phyloP scores from a whole-genome alignment of 2,888 invertebrate genomes.

The Drosophila monieri region DNA sequence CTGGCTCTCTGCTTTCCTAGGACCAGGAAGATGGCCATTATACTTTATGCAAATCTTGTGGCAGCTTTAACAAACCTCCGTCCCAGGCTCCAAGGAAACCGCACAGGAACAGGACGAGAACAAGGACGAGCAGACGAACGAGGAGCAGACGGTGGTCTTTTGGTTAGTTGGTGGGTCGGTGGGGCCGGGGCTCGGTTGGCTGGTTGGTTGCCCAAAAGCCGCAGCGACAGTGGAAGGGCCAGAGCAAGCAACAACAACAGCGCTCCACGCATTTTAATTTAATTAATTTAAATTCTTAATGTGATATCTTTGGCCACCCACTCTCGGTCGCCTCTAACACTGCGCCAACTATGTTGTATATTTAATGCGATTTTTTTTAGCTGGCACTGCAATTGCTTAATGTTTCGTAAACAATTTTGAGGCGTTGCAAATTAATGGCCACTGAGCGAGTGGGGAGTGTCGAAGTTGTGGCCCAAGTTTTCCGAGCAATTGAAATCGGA shows the following conservation, averaged over 20 bases:
- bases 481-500: slow-evolving; percentile 68
- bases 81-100: slow-evolving; percentile 36
- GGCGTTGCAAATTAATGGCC: slow-evolving; percentile 67
- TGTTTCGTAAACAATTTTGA: slow-evolving; percentile 70
- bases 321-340: slow-evolving; percentile 26
- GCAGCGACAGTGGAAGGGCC: slow-evolving; percentile 11
- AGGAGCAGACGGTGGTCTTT: slow-evolving; percentile 32
- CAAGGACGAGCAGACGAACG: slow-evolving; percentile 18
- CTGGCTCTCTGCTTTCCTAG: slow-evolving; percentile 13
- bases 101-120: slow-evolving; percentile 26
- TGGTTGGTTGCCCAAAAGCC: slow-evolving; percentile 31
- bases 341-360: slow-evolving; percentile 28
- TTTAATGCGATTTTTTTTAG: slow-evolving; percentile 51
- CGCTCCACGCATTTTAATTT: slow-evolving; percentile 74
- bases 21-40: slow-evolving; percentile 72
- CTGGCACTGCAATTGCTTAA: slow-evolving; percentile 71
- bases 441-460: slow-evolving; percentile 27
- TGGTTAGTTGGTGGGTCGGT: slow-evolving; percentile 19
- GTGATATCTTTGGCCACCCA: slow-evolving; percentile 61
- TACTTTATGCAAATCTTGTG: slow-evolving; percentile 77
- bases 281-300: slow-evolving; percentile 79
- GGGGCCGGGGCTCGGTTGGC: slow-evolving; percentile 23
- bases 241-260: slow-evolving; percentile 36
- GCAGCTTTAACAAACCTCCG: slow-evolving; percentile 67
- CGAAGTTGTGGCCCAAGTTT: slow-evolving; percentile 55